Evolutionary conservation across 2,888 invertebrate species (phyloP), one percentile per base, ranked within the genome.

Genomic region (Calephelis perditalis): DNA sequence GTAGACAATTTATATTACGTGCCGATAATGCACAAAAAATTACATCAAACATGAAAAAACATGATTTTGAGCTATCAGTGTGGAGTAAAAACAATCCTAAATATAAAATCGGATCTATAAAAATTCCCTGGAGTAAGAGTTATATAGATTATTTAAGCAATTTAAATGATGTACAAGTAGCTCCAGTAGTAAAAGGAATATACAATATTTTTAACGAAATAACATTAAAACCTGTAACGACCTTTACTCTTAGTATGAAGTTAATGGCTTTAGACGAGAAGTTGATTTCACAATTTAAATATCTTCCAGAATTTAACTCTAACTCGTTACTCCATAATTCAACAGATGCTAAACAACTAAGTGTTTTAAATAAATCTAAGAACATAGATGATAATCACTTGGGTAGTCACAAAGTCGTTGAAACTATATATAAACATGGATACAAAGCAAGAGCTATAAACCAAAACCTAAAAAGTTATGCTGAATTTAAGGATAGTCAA

Each of bases 61-160:
- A 76, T 69, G 82, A 86, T 6, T 74, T 90, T 62, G 76, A 82
- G 66, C 47, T 90, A 59, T 74, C 74, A 2, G 59, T 88, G 5
- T 81, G 76, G 67, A 76, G 71, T 61, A 80, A 75, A 65, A 63
- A 67, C 35, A 60, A 74, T 11, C 68, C 71, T 1, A 65, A 72
- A 35, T 66, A 69, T 56, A 75, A 71, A 67, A 59, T 84, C 45
- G 88, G 85, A 2, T 78, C 76, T 1, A 72, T 76, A 9, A 63
- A 70, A 10, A 76, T 88, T 58, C 76, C 79, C 0, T 89, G 88
- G 89, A 76, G 70, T 62, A 64, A 69, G 8, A 59, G 63, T 7
- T 82, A 70, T 62, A 71, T 78, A 36, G 72, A 79, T 26, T 87
- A 83, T 67, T 68, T 88, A 59, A 69, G 68, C 44, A 73, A 75